These are phyloP conservation scores for Drosophila melanosoma DNA, from an alignment of 2,888 invertebrate genomes.

Conservation along the genomic window DNA sequence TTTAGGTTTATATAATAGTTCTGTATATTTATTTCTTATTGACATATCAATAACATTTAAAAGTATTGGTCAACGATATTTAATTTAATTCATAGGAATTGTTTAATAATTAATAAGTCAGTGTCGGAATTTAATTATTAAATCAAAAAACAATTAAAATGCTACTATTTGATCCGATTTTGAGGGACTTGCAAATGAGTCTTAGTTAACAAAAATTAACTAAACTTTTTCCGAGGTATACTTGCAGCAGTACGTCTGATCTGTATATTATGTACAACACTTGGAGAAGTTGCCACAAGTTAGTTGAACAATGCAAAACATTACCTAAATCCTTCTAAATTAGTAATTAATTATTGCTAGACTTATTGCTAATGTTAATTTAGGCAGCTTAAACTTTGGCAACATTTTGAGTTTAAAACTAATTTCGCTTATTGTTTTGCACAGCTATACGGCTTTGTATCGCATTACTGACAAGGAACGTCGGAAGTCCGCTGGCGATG, in stretches of 20 bases:
- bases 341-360: constrained; percentile 27
- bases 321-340: background rate
- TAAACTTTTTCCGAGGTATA: constrained; percentile 36
- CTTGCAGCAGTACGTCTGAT: constrained; percentile 79
- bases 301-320: constrained; percentile 56
- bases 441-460: constrained; percentile 83
- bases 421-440: background rate
- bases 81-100: background rate
- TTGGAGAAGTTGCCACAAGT: constrained; percentile 81
- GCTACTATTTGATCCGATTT: background rate
- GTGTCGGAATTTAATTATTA: background rate
- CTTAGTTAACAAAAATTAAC: constrained; percentile 41
- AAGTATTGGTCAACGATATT: background rate
- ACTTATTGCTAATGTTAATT: constrained; percentile 67
- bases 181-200: constrained; percentile 45
- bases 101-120: background rate
- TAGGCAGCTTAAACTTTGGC: constrained; percentile 1
- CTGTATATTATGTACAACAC: constrained; percentile 80
- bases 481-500: constrained; percentile 93
- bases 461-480: constrained; percentile 86
- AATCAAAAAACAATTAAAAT: background rate
- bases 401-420: background rate
- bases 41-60: background rate
- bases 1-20: background rate
- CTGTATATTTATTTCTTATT: background rate